These are phyloP conservation scores for Chiloscyllium punctatum DNA, from an alignment of 2,797 vertebrate species.

Conservation along the genomic window DNA sequence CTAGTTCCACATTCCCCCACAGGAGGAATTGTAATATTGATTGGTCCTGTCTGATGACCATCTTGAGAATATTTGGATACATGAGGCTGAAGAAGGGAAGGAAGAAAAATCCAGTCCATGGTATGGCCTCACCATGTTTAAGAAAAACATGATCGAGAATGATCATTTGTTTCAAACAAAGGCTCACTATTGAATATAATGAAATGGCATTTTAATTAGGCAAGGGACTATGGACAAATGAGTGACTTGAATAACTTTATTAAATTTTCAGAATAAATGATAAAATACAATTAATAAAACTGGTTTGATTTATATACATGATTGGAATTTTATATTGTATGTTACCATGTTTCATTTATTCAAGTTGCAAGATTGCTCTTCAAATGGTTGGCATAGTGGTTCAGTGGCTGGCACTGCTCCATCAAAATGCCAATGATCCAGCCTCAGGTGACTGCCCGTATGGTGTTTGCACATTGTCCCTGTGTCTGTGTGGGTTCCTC, in stretches of 20 bases:
- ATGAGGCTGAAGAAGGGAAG: neutral
- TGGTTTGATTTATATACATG: neutral
- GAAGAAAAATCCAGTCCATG: neutral
- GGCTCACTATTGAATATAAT: neutral
- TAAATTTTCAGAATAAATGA: neutral
- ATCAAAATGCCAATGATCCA: too few relatives aligned
- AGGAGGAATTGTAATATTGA: neutral
- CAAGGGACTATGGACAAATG: neutral
- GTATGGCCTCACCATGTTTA: neutral
- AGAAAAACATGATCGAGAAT: neutral
- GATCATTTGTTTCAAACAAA: neutral
- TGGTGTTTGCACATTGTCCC: too few relatives aligned
- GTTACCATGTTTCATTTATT: neutral
- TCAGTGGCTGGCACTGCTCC: too few relatives aligned
- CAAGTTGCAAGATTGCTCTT: neutral
- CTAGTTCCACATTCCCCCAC: too few relatives aligned
- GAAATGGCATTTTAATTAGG: neutral
- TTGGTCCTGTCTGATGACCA: neutral
- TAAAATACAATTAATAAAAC: neutral
- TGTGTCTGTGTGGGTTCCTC: too few relatives aligned
- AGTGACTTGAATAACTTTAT: neutral
- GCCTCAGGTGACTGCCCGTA: too few relatives aligned
- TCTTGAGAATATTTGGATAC: neutral
- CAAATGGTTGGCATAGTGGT: neutral
- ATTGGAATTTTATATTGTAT: neutral